phyloP scores from a whole-genome alignment of 1,140 invertebrate genomes.

The Meloidogyne hapla region DNA sequence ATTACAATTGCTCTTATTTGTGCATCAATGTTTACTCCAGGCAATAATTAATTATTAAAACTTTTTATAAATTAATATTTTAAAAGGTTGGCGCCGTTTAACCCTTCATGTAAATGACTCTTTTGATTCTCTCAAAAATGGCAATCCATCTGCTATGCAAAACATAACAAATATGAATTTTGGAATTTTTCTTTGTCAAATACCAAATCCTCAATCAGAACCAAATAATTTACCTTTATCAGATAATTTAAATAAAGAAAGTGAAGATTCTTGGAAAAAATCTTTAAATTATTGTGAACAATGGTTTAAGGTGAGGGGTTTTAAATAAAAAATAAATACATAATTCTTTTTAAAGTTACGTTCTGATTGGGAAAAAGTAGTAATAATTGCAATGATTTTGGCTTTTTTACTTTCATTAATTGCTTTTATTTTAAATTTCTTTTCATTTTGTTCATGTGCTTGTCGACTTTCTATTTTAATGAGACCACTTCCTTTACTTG shows the following conservation, averaged over 20 bases:
- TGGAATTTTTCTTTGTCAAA: slow-evolving; percentile 27
- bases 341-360: slow-evolving; percentile 36
- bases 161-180: slow-evolving; percentile 27
- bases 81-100: slow-evolving; percentile 1
- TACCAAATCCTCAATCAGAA: slow-evolving; percentile 2
- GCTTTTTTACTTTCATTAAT: slow-evolving; percentile 36
- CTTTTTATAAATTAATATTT: background rate
- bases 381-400: slow-evolving; percentile 33
- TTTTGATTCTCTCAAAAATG: background rate
- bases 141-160: background rate
- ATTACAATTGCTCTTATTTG: slow-evolving; percentile 34
- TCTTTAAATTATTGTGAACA: slow-evolving; percentile 8
- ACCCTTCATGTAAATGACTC: background rate
- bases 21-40: slow-evolving; percentile 44
- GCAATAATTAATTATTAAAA: slow-evolving; percentile 17
- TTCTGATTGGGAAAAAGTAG: slow-evolving; percentile 50
- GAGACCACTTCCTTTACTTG: slow-evolving; percentile 22
- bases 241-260: background rate
- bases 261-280: slow-evolving; percentile 19
- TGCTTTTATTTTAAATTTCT: slow-evolving; percentile 49
- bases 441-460: slow-evolving; percentile 42
- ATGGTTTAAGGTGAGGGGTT: background rate
- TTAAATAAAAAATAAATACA: background rate
- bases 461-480: slow-evolving; percentile 8
- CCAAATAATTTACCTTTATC: background rate